phyloP scores from a whole-genome alignment of 2,888 invertebrate species.

The Cotesia congregata region DNA sequence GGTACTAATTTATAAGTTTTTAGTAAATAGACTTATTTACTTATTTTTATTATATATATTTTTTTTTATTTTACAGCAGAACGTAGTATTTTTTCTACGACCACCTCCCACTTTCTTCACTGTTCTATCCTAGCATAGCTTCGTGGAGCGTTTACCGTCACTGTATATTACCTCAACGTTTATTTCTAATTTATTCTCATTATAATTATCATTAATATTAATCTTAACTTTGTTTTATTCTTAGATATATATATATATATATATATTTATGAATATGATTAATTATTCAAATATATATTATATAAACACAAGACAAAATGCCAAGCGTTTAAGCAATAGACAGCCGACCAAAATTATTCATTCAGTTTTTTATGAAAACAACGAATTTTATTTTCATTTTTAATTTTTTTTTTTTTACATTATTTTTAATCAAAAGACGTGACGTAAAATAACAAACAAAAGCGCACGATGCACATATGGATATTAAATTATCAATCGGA shows the following conservation, averaged over 20 bases:
- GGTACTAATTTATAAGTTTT: conserved; percentile 28
- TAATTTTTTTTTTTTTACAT: not conserved
- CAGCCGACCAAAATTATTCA: conserved; percentile 53
- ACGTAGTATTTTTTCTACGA: conserved; percentile 55
- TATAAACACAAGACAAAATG: conserved; percentile 33
- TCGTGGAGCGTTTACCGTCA: conserved; percentile 49
- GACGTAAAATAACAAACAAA: conserved; percentile 22
- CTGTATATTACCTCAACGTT: conserved; percentile 53
- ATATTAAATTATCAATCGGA: not conserved
- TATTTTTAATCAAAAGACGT: not conserved
- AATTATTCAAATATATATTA: no score
- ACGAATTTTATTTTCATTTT: not conserved
- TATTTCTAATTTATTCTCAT: conserved; percentile 28
- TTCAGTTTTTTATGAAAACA: conserved; percentile 29
- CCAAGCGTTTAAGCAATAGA: conserved; percentile 53
- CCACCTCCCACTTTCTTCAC: conserved; percentile 46
- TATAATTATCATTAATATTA: conserved; percentile 16
- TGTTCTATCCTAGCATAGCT: conserved; percentile 33
- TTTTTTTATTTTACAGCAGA: conserved; percentile 26
- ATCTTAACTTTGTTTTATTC: not conserved
- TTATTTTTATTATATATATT: conserved; percentile 9
- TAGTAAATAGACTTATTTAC: conserved; percentile 3
- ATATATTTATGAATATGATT: no score
- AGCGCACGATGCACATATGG: not conserved
- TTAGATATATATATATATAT: conserved; percentile 10